These are phyloP conservation scores for Glossosoma conforme DNA, from an alignment of 1,140 invertebrate genomes.

Conservation along the genomic window DNA sequence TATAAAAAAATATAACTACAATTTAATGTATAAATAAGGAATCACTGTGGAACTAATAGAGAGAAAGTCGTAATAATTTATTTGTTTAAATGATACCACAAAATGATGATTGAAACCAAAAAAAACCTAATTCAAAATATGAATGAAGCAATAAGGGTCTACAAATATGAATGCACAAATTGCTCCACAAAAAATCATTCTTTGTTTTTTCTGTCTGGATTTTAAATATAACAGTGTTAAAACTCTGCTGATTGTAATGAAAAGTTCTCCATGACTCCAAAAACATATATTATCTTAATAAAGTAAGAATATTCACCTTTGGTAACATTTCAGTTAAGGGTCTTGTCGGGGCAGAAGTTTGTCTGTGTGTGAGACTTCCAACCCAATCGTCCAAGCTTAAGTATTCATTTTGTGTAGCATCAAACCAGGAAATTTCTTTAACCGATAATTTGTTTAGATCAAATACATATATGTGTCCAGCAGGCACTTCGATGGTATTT, in stretches of 20 bases:
- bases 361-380: neutral
- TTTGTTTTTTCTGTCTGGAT: no score
- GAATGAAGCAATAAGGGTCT: neutral
- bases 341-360: neutral
- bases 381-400: neutral
- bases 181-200: no score
- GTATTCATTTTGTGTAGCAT: neutral
- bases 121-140: slow-evolving; percentile 4
- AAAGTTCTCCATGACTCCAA: neutral
- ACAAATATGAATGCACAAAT: no score
- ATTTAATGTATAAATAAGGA: neutral
- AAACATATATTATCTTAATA: neutral
- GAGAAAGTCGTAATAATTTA: no score
- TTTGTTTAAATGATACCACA: neutral
- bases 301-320: neutral
- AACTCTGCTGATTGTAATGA: no score
- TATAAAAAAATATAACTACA: slow-evolving; percentile 34
- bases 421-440: slow-evolving; percentile 27
- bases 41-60: no score
- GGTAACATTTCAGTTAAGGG: neutral
- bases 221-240: no score
- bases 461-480: slow-evolving; percentile 62
- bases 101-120: neutral
- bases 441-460: slow-evolving; percentile 49
- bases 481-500: slow-evolving; percentile 66